phyloP scores from a whole-genome alignment of 2,888 invertebrate species.

The Hipparchia semele region DNA sequence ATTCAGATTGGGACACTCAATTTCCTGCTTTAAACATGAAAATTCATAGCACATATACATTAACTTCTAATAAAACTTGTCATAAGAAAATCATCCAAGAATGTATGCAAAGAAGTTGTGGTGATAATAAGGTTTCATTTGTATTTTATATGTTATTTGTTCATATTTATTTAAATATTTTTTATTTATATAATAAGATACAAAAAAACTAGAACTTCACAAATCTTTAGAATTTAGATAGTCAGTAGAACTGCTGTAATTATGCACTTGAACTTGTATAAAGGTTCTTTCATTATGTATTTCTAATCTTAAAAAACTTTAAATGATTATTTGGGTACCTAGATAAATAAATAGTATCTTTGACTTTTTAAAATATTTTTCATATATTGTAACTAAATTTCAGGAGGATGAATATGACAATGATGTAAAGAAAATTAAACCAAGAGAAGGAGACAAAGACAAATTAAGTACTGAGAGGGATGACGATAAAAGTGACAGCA shows the following conservation, averaged over 20 bases:
- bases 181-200: neutral
- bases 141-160: conserved; percentile 3
- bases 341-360: neutral
- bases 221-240: no score
- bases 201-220: no score
- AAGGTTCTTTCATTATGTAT: neutral
- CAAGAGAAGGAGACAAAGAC: conserved; percentile 76
- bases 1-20: conserved; percentile 75
- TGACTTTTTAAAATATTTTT: no score
- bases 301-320: neutral
- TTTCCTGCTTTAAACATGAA: conserved; percentile 73
- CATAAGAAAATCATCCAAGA: conserved; percentile 65
- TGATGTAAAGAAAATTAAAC: conserved; percentile 76
- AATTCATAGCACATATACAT: conserved; percentile 74
- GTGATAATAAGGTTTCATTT: conserved; percentile 68
- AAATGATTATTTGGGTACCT: no score
- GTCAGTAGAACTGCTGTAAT: no score
- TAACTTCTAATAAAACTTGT: conserved; percentile 66
- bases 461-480: conserved; percentile 64
- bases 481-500: conserved; percentile 61
- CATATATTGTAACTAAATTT: conserved; percentile 37
- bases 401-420: conserved; percentile 74
- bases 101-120: conserved; percentile 70
- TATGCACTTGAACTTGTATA: no score
- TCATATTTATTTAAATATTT: neutral